Conservation (phyloP, 1,140 invertebrate species). For the Chrysomallon squamiferum region DNA sequence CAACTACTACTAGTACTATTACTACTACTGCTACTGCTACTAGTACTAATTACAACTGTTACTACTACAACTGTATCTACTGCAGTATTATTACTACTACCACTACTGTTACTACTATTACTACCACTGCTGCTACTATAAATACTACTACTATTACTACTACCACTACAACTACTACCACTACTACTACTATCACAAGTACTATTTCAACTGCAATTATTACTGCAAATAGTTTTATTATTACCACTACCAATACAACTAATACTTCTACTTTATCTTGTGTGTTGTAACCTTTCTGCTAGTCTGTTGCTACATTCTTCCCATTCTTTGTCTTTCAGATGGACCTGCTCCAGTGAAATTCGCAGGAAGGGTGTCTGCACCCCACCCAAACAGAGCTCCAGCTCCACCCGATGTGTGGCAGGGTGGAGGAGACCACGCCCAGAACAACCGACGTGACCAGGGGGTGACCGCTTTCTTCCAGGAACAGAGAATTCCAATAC, state of each 20-base stretch:
- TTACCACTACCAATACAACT: conserved; percentile 7
- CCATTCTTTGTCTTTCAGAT: too few species aligned
- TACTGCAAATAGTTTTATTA: conserved; percentile 7
- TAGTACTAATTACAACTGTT: conserved; percentile 4
- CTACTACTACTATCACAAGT: conserved; percentile 3
- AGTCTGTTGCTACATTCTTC: too few species aligned
- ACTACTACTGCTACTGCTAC: conserved; percentile 5
- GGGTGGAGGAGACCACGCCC: too few species aligned
- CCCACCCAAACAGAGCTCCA: too few species aligned
- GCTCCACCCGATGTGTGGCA: too few species aligned
- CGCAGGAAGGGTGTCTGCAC: too few species aligned
- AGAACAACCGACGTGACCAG: too few species aligned
- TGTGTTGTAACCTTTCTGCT: too few species aligned
- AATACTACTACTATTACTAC: background rate
- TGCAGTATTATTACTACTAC: conserved; percentile 5
- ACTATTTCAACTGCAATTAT: conserved; percentile 5
- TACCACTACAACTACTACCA: conserved; percentile 4
- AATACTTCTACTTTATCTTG: conserved; percentile 2
- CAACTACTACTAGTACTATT: conserved; percentile 17
- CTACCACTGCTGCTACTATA: conserved; percentile 7
- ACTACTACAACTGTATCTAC: background rate
- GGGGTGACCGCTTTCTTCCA: too few species aligned
- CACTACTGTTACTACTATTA: conserved; percentile 4
- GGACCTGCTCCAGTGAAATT: too few species aligned
- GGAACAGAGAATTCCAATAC: too few species aligned